phyloP scores from a whole-genome alignment of 1,140 invertebrate genomes.

The Amyelois transitella region DNA sequence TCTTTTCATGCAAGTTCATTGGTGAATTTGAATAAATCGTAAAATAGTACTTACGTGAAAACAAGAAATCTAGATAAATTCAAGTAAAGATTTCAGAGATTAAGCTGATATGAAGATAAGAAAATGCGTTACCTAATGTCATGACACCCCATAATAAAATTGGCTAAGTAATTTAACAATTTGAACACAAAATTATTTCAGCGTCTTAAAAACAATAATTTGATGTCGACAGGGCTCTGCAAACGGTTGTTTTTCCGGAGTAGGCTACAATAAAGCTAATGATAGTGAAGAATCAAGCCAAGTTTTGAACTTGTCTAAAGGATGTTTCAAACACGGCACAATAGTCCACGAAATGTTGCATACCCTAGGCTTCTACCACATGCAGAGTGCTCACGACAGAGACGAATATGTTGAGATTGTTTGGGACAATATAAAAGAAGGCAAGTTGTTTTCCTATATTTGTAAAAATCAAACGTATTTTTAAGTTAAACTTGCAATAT shows the following conservation, averaged over 20 bases:
- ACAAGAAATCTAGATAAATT: too few species aligned
- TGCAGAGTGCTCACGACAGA: conserved; percentile 81
- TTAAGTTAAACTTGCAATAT: not conserved
- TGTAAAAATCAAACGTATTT: conserved; percentile 1
- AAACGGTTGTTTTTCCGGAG: conserved; percentile 71
- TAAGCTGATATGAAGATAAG: too few species aligned
- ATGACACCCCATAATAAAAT: too few species aligned
- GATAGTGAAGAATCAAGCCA: conserved; percentile 46
- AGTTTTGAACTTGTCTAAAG: conserved; percentile 64
- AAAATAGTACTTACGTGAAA: too few species aligned
- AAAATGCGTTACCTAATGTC: too few species aligned
- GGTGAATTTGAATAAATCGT: too few species aligned
- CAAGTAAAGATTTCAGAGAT: too few species aligned
- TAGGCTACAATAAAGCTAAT: conserved; percentile 53
- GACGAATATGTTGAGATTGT: conserved; percentile 80
- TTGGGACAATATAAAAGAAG: conserved; percentile 79
- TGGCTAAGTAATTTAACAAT: too few species aligned
- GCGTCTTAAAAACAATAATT: too few species aligned
- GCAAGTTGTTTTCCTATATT: conserved; percentile 22
- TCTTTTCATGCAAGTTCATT: too few species aligned
- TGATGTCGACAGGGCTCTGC: conserved; percentile 53
- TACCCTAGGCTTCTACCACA: conserved; percentile 82
- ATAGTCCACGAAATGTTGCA: conserved; percentile 82
- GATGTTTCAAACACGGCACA: conserved; percentile 73
- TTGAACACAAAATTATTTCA: too few species aligned